Evolutionary conservation across 2,888 invertebrate species (phyloP), one percentile per base, ranked within the genome.

Genomic region (Drosophila falleni): DNA sequence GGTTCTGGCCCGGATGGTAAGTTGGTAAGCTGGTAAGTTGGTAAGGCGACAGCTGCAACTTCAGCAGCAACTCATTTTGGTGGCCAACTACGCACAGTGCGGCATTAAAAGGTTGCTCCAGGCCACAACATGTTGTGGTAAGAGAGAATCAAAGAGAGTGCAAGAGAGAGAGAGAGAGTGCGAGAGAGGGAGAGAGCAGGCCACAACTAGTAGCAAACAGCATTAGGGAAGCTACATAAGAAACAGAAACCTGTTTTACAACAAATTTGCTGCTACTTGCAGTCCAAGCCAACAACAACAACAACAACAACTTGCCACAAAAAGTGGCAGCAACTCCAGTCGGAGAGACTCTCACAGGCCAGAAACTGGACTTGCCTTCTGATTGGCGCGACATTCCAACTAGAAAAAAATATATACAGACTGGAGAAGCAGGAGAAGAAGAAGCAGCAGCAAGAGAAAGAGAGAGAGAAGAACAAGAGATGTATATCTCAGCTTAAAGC

Each of bases 211-310:
- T 80, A 80, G 80, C 81, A 67, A 74, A 71, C 74, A 77, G 51
- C 71, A 74, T 71, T 78, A 74, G 70, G 60, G 66, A 74, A 76
- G 72, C 72, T 58, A 58, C 65, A 78, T 80, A 71, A 75, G 63
- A 64, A 65, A 67, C 64, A 79, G 78, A 86, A 86, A 86, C 86
- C 81, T 73, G 86, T 86, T 88, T 81, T 87, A 81, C 86, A 89
- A 86, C 89, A 89, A 58, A 81, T 80, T 89, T 81, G 51, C 70
- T 78, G 72, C 78, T 68, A 79, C 79, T 79, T 74, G 77, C 79
- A 78, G 64, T 49, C 31, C 29, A 29, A 47, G 41, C 26, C 44
- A 58, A 23, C 44, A 41, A 15, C 19, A 42, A 16, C 50, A 42
- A 16, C 50, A 39, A 33, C n/a, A 35, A 23, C 65, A 50, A 69